Evolutionary conservation across 2,888 invertebrate species (phyloP).

Genomic region (Crematogaster levior): DNA sequence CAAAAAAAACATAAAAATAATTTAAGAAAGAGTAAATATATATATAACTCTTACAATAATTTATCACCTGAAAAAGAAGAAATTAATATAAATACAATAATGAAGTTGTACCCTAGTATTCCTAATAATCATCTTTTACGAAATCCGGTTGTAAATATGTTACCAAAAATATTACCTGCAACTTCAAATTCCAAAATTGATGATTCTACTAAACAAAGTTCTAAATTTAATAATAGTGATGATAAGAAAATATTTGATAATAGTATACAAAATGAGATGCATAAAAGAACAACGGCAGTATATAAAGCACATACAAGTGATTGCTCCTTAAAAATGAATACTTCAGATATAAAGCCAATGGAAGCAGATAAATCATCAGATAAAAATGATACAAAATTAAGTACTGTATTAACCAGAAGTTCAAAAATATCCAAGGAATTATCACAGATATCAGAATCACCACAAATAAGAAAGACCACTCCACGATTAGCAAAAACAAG

Average conservation of each 20-base stretch:
- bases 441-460: constrained; percentile 62
- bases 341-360: not conserved
- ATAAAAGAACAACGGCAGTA: not conserved
- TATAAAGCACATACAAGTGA: constrained; percentile 21
- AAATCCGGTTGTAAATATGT: constrained; percentile 78
- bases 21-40: constrained; percentile 50
- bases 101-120: constrained; percentile 23
- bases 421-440: constrained; percentile 57
- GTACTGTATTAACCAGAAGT: constrained; percentile 21
- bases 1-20: constrained; percentile 60
- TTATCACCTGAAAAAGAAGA: constrained; percentile 30
- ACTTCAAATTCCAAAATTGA: constrained; percentile 46
- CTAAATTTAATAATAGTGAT: not conserved
- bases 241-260: constrained; percentile 6
- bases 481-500: constrained; percentile 83
- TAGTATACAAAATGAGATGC: not conserved
- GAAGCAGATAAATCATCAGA: constrained; percentile 30
- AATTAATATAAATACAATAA: constrained; percentile 20
- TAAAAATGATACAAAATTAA: constrained; percentile 34
- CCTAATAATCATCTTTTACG: constrained; percentile 68
- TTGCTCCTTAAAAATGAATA: constrained; percentile 4
- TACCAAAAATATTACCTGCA: constrained; percentile 71
- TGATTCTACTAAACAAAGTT: constrained; percentile 10
- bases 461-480: constrained; percentile 81
- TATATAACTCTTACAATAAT: constrained; percentile 57